Percentiles rank a stretch among this genome's conserved stretches.
Evolutionary conservation across 2,888 invertebrate genomes (phyloP).

Genomic region (Hesperia comma): DNA sequence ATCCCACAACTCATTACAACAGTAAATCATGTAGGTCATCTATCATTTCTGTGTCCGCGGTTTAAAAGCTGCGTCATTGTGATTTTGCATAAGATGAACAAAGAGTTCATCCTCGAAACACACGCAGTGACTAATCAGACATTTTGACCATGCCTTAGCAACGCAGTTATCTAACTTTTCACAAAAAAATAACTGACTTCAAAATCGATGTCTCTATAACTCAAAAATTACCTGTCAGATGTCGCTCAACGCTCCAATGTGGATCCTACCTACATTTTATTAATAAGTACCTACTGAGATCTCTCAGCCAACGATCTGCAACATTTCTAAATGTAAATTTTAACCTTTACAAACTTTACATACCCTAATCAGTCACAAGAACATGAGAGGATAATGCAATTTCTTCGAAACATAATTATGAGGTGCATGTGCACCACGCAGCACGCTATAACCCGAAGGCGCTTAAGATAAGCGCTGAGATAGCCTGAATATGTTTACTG

Average conservation of each 20-base stretch:
- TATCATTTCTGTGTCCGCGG: not conserved
- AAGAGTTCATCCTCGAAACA: not conserved
- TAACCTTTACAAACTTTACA: not conserved
- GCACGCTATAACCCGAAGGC: conserved; percentile 32
- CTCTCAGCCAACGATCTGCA: not conserved
- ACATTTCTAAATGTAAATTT: not conserved
- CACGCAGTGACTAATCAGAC: not conserved
- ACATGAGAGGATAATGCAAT: conserved; percentile 30
- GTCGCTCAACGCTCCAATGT: too few relatives aligned
- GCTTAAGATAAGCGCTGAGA: conserved; percentile 37
- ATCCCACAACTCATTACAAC: too few relatives aligned
- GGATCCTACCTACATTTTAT: too few relatives aligned
- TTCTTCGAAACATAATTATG: conserved; percentile 36
- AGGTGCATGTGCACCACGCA: conserved; percentile 33
- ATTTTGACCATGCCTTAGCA: too few relatives aligned
- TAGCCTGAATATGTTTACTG: conserved; percentile 37
- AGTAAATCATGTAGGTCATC: not conserved
- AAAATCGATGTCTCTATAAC: too few relatives aligned
- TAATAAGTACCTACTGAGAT: too few relatives aligned
- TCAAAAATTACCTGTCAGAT: too few relatives aligned
- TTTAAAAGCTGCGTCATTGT: not conserved
- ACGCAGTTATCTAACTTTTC: too few relatives aligned
- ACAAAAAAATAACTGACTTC: too few relatives aligned
- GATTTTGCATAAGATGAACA: not conserved
- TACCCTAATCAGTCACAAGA: conserved; percentile 23